A percentile compares a stretch with the other conserved stretches of the same genome.
These are phyloP conservation scores for Aselliscus stoliczkanus DNA, from an alignment of 2,797 vertebrate genomes.

Conservation along the genomic window DNA sequence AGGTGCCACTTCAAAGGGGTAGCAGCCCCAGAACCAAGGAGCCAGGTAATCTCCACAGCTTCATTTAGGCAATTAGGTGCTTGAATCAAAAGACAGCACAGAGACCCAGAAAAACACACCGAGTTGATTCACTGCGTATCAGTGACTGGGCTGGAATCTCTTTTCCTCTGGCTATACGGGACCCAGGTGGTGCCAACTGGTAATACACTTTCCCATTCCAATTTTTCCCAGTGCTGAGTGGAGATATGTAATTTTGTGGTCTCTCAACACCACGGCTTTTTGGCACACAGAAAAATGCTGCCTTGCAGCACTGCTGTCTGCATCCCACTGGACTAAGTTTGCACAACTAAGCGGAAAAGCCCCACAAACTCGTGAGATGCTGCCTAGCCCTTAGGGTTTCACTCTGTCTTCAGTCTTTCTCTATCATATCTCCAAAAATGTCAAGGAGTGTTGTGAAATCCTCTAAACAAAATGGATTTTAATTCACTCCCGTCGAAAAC, in stretches of 20 bases:
- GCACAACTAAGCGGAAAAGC: neutral
- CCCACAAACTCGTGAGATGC: neutral
- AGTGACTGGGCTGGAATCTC: neutral
- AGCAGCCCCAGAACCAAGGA: neutral
- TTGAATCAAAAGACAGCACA: neutral
- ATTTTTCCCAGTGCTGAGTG: neutral
- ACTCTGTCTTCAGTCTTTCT: neutral
- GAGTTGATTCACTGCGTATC: neutral
- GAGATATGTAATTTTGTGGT: conserved; percentile 8
- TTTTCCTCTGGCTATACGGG: neutral
- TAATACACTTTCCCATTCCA: neutral
- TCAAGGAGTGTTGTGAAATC: conserved; percentile 47
- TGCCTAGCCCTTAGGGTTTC: neutral
- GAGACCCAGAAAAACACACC: neutral
- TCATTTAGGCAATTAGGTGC: neutral
- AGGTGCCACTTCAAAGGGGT: neutral
- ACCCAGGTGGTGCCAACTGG: neutral
- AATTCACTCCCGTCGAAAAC: conserved; percentile 23
- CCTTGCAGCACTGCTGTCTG: neutral
- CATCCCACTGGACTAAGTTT: conserved; percentile 6
- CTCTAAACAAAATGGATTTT: conserved; percentile 32
- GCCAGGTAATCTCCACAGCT: neutral
- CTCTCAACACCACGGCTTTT: neutral
- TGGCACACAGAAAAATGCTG: neutral
- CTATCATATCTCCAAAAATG: neutral